Evolutionary conservation across 2,113 vertebrate species (phyloP), one percentile per base, ranked within the genome.

Genomic region (Labeo rohita): DNA sequence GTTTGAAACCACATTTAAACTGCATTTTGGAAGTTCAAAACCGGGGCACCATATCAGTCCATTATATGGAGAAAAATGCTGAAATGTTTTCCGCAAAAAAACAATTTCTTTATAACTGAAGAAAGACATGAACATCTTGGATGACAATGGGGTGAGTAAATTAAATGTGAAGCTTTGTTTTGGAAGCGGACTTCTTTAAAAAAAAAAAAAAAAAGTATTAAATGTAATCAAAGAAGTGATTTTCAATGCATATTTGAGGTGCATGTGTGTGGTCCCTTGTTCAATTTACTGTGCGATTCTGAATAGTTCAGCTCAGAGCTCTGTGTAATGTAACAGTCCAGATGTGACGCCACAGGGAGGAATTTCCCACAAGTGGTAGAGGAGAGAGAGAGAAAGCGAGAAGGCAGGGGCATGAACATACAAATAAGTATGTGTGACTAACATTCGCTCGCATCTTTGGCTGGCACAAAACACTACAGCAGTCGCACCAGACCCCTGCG

Each of bases 401-500:
- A 75, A 28, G n/a, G 61, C 10, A 63, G 61, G 61, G 61, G 2
- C 61, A 23, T 15, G 47, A 76, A 18, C n/a, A 52, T 49, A 76
- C 34, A 34, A 9, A 76, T 52, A 13, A 34, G 74, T 52, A 9
- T 28, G 23, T 34, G 47, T 52, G 74, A 76, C 49, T 54, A 77
- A 78, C 50, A 18, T 78, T 78, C 5, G 1, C 50, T 39, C 2
- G 34, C 59, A 61, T n/a, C 34, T 59, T 39, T 61, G 34, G 76
- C 34, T 39, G 76, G 76, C 52, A 78, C 52, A 78, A 11, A 77
- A 11, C 52, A n/a, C 39, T n/a, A 59, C 76, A 59, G 52, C 49
- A 16, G n/a, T 28, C n/a, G 2, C 76, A n/a, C 28, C 36, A 59
- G 36, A 72, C 8, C 36, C 28, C 52, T 54, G 50, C 49, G 54